phyloP scores from a whole-genome alignment of 2,113 vertebrate species.

The Natator depressus region DNA sequence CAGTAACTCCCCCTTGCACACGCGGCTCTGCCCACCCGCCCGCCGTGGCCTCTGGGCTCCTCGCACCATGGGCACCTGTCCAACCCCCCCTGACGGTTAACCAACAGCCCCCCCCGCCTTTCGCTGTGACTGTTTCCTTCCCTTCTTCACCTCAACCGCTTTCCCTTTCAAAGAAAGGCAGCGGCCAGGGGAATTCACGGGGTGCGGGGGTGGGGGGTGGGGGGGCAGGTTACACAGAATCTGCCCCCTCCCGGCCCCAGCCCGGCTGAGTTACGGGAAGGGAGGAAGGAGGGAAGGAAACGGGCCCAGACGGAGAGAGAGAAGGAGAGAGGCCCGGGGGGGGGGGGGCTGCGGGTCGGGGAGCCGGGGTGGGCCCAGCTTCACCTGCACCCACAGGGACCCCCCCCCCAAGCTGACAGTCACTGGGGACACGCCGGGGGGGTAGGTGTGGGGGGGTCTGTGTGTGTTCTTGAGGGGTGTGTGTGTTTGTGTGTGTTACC shows the following conservation, averaged over 20 bases:
- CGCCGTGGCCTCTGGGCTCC: background rate
- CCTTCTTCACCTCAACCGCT: background rate
- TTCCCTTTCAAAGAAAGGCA: background rate
- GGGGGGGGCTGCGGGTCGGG: no score
- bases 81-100: background rate
- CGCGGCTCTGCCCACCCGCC: accelerated
- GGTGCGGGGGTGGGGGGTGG: no score
- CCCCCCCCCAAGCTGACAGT: no score
- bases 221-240: background rate
- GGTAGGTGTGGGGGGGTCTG: no score
- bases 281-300: background rate
- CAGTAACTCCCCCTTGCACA: background rate
- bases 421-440: no score
- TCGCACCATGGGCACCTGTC: accelerated
- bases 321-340: no score
- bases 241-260: no score
- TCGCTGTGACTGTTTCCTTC: background rate
- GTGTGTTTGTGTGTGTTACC: no score
- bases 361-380: no score
- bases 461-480: no score
- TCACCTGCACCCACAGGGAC: no score
- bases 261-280: background rate
- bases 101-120: background rate
- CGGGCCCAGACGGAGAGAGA: background rate
- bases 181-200: no score